A percentile compares a stretch with the other conserved stretches of the same genome.
phyloP scores from a whole-genome alignment of 2,113 vertebrate species.

The Phalacrocorax carbo region DNA sequence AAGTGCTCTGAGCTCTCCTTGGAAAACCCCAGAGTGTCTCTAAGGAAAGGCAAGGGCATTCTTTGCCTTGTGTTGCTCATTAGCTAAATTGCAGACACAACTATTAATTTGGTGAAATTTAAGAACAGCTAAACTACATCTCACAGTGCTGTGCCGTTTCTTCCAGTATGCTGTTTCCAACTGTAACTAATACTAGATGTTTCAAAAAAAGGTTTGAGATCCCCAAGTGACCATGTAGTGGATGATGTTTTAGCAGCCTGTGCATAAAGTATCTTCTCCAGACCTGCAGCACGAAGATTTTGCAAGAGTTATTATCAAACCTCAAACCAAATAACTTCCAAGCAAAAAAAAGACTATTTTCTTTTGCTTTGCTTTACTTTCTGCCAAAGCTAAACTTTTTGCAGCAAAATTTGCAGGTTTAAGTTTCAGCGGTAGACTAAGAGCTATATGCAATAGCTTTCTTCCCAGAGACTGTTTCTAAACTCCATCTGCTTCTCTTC shows the following conservation, averaged over 20 bases:
- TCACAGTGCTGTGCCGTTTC: neutral
- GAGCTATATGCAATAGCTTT: neutral
- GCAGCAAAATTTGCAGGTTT: neutral
- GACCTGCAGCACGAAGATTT: neutral
- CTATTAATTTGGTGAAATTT: neutral
- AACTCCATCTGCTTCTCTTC: neutral
- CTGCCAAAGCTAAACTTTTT: neutral
- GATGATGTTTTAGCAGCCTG: neutral
- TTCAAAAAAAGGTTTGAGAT: neutral
- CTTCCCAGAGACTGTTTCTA: neutral
- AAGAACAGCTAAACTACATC: neutral
- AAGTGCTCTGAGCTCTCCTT: neutral
- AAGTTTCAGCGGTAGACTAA: accelerated
- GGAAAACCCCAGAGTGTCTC: neutral
- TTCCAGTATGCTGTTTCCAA: neutral
- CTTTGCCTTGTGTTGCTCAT: neutral
- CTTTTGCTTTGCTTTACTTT: neutral
- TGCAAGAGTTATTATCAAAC: neutral
- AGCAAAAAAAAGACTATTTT: neutral
- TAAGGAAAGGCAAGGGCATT: neutral
- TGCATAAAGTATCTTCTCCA: neutral
- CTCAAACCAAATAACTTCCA: neutral
- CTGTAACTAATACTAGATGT: neutral
- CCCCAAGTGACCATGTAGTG: neutral
- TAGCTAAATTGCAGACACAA: neutral